Conservation (phyloP, 2,113 vertebrate genomes). For the Grammomys dolichurus region DNA sequence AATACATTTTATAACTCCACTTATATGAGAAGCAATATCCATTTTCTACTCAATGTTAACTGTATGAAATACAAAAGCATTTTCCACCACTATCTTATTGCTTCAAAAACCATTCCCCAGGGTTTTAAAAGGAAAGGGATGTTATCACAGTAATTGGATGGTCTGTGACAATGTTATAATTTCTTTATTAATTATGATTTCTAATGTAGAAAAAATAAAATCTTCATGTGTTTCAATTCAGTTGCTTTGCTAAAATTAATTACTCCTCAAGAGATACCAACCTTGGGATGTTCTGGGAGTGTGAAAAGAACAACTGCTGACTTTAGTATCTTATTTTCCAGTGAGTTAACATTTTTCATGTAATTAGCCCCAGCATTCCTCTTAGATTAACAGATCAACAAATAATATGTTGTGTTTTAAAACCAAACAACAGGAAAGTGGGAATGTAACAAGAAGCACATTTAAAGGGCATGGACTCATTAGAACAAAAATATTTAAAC, state of each 20-base stretch:
- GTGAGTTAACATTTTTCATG: constrained; percentile 84
- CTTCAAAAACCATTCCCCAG: constrained; percentile 74
- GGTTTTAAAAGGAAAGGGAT: constrained; percentile 76
- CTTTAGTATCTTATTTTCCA: constrained; percentile 80
- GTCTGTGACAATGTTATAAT: constrained; percentile 77
- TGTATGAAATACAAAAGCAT: not conserved
- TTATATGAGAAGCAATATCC: not conserved
- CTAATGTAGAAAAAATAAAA: constrained; percentile 80
- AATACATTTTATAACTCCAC: not conserved
- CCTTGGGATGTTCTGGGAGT: constrained; percentile 71
- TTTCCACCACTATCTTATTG: constrained; percentile 52
- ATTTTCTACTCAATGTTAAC: constrained; percentile 46
- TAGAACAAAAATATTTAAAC: constrained; percentile 64
- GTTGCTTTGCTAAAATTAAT: constrained; percentile 84
- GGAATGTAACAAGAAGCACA: constrained; percentile 43
- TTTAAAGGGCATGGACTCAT: constrained; percentile 69
- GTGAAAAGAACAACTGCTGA: constrained; percentile 85
- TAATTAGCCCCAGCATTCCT: constrained; percentile 82
- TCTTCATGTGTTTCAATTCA: constrained; percentile 77
- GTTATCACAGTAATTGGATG: constrained; percentile 81
- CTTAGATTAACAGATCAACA: constrained; percentile 82
- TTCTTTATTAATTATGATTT: constrained; percentile 86
- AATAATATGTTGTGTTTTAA: constrained; percentile 79
- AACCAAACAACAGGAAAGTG: constrained; percentile 54
- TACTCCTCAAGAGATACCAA: constrained; percentile 83